Evolutionary conservation across 2,888 invertebrate species (phyloP).

Genomic region (Buathra laborator): DNA sequence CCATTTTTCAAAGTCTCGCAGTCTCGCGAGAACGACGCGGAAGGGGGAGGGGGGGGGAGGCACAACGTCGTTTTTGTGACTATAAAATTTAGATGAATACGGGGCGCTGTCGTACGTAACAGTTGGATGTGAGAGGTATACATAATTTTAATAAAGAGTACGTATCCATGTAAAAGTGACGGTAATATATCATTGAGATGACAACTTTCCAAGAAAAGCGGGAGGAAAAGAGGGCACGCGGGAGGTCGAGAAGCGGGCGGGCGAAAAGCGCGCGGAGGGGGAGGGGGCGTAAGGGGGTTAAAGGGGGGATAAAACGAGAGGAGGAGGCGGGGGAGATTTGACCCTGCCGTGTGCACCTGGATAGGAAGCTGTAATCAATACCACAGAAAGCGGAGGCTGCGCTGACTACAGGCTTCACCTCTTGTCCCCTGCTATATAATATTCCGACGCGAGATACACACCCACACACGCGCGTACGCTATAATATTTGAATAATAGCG

Average conservation of each 20-base stretch:
- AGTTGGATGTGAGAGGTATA: not conserved
- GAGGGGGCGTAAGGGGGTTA: constrained; percentile 58
- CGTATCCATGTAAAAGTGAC: constrained; percentile 39
- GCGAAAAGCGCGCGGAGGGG: constrained; percentile 58
- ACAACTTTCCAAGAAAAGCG: constrained; percentile 41
- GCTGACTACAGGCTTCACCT: constrained; percentile 59
- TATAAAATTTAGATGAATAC: not conserved
- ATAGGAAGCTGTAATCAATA: constrained; percentile 84
- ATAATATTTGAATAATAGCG: constrained; percentile 35
- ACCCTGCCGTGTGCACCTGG: constrained; percentile 83
- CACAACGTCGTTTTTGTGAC: not conserved
- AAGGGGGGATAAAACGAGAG: constrained; percentile 48
- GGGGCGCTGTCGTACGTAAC: not conserved
- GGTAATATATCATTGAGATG: constrained; percentile 46
- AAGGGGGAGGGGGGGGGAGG: not conserved
- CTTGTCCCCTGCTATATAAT: constrained; percentile 46
- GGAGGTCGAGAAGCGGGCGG: constrained; percentile 62
- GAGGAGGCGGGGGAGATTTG: constrained; percentile 76
- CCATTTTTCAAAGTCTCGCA: not conserved
- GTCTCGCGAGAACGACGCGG: not conserved
- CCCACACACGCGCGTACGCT: constrained; percentile 1
- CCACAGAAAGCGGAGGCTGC: constrained; percentile 80
- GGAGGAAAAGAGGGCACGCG: constrained; percentile 50
- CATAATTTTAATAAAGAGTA: constrained; percentile 33
- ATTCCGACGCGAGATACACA: constrained; percentile 16